Conservation (phyloP, 2,113 vertebrate species). For the Ia io region DNA sequence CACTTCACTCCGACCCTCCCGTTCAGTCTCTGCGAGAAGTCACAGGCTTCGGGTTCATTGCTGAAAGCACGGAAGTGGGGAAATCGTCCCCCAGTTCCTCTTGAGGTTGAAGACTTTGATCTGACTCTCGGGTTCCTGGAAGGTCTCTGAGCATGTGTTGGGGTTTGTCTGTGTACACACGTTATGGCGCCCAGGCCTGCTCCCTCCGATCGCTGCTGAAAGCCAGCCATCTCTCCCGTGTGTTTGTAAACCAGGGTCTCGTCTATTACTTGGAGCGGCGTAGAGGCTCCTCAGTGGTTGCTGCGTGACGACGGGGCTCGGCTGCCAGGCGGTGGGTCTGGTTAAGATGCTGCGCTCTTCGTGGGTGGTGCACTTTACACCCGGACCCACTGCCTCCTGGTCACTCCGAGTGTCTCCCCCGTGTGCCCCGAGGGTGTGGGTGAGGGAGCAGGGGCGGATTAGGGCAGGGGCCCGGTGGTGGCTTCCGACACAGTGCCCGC, state of each 20-base stretch:
- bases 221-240: not conserved
- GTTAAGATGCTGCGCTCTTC: slow-evolving; percentile 21
- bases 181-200: not conserved
- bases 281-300: not conserved
- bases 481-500: not conserved
- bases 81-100: not conserved
- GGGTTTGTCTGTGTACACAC: not conserved
- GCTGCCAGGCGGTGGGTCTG: not conserved
- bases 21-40: not conserved
- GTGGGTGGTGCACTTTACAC: not conserved
- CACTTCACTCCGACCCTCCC: not conserved
- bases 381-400: too few relatives aligned
- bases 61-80: not conserved
- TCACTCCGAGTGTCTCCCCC: too few relatives aligned
- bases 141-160: not conserved
- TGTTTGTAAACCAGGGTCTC: slow-evolving; percentile 6
- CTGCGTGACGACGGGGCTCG: not conserved
- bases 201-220: not conserved
- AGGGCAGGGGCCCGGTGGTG: too few relatives aligned
- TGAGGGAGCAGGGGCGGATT: too few relatives aligned
- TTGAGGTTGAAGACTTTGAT: slow-evolving; percentile 9
- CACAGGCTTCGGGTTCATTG: not conserved
- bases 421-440: too few relatives aligned
- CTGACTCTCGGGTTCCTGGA: not conserved
- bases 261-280: not conserved